Base-by-base conservation (phyloP, 2,113 vertebrate genomes). In the Tragelaphus strepsiceros region DNA sequence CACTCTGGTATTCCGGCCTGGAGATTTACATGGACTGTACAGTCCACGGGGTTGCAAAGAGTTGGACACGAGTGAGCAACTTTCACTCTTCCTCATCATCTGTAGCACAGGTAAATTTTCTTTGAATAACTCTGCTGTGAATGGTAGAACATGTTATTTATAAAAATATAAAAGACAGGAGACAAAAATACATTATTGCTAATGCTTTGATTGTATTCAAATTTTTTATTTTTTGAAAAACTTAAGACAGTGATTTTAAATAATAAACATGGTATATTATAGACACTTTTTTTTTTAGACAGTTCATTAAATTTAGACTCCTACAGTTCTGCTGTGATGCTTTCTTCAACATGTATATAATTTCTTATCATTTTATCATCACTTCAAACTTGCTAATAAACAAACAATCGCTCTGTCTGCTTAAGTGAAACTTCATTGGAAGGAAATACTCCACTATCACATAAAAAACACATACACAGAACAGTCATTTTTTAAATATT, bases 191-290 rank as follows among this genome's bases (percentile, higher is more conserved):
- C 67, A 80, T 0, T 7, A 51, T 35, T 97, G 88, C 91, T 91
- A 97, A 98, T 97, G 24, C 97, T 97, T 91, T 97, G 91, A 98
- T 98, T 98, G 97, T 99, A 99, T 98, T 98, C 97, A 99, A 99
- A 99, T 98, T 98, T 98, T 98, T 99, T 99, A 99, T 99, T 99
- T 98, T 85, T 98, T 98, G 88, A 99, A 98, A 98, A 98, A 97
- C 87, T 97, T 97, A 98, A 98, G 97, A 99, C 98, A 99, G 98
- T 98, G 91, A 98, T 98, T 99, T 99, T 81, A 99, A 99, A 99
- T 99, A 99, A 98, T 98, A 99, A 99, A 99, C 96, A 98, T 92
- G 67, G 96, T 98, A 97, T 97, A 97, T 97, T 98, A 96, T 98
- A 98, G 97, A 99, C 81, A 98, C 93, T 93, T 62, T 87, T 95